Conservation (phyloP, 2,888 invertebrate species). For the Hirtodrosophila confusa region DNA sequence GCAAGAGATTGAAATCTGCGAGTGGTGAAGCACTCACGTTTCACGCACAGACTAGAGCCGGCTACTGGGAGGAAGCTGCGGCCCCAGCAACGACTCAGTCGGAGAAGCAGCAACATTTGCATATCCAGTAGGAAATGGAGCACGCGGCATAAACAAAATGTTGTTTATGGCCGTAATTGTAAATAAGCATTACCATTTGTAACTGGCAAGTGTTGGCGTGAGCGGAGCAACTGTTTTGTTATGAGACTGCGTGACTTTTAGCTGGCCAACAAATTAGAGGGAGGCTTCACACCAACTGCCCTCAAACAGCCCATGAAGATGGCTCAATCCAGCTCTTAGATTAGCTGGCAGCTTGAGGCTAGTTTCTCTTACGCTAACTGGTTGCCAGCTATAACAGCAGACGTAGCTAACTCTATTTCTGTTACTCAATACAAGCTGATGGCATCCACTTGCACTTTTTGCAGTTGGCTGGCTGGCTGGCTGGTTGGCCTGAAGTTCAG, state of each 20-base stretch:
- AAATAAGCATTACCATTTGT: constrained; percentile 52
- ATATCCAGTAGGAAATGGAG: constrained; percentile 76
- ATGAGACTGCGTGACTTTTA: constrained; percentile 14
- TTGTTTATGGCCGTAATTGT: constrained; percentile 71
- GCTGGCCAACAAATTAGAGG: constrained; percentile 19
- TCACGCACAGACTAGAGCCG: constrained; percentile 48
- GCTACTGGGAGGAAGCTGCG: constrained; percentile 31
- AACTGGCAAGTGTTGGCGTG: neutral
- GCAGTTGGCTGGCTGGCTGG: constrained; percentile 15
- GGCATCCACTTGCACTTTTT: constrained; percentile 50
- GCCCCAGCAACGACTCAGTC: constrained; percentile 15
- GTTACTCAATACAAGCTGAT: constrained; percentile 53
- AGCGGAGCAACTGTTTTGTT: neutral
- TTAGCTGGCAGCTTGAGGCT: constrained; percentile 13
- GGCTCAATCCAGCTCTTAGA: constrained; percentile 37
- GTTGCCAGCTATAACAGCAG: constrained; percentile 19
- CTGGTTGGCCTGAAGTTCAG: constrained; percentile 76
- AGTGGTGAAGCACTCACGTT: constrained; percentile 33
- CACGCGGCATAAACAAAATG: constrained; percentile 72
- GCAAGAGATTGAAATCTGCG: constrained; percentile 56
- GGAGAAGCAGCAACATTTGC: constrained; percentile 63
- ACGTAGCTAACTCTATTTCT: constrained; percentile 20
- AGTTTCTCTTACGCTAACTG: constrained; percentile 28
- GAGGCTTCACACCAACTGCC: constrained; percentile 10
- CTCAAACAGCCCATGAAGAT: constrained; percentile 6